Evolutionary conservation across 2,797 vertebrate species (phyloP).

Genomic region (Leucoraja ocellata): DNA sequence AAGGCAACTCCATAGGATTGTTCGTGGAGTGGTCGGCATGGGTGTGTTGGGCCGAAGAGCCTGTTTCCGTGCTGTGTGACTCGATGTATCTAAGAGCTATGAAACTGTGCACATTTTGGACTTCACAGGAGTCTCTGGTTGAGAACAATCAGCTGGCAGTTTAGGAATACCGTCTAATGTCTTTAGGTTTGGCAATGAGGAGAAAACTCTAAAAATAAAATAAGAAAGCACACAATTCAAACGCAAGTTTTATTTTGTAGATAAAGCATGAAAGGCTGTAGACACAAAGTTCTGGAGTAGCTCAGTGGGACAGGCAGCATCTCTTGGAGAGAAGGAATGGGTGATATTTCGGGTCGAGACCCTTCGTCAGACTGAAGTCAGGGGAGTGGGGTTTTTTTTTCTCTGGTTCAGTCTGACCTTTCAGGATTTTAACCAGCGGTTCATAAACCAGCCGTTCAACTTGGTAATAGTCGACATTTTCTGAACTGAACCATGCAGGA

Average conservation of each 20-base stretch:
- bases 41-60: too few relatives aligned
- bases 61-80: too few relatives aligned
- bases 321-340: too few relatives aligned
- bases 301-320: too few relatives aligned
- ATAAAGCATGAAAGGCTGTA: too few relatives aligned
- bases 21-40: constrained; percentile 38
- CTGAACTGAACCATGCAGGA: background rate
- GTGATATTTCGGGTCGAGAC: too few relatives aligned
- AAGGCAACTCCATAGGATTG: background rate
- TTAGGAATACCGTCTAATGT: constrained; percentile 80
- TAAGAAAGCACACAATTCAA: constrained; percentile 39
- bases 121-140: constrained; percentile 51
- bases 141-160: constrained; percentile 73
- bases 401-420: background rate
- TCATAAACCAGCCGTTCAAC: too few relatives aligned
- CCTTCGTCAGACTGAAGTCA: too few relatives aligned
- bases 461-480: background rate
- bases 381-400: background rate
- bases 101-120: constrained; percentile 73
- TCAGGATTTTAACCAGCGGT: background rate
- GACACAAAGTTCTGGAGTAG: too few relatives aligned
- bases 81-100: constrained; percentile 46
- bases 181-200: constrained; percentile 88
- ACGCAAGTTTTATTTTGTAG: background rate
- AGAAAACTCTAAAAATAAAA: constrained; percentile 71